Evolutionary conservation across 2,888 invertebrate species (phyloP), one percentile per base, ranked within the genome.

Genomic region (Ariolimax columbianus): DNA sequence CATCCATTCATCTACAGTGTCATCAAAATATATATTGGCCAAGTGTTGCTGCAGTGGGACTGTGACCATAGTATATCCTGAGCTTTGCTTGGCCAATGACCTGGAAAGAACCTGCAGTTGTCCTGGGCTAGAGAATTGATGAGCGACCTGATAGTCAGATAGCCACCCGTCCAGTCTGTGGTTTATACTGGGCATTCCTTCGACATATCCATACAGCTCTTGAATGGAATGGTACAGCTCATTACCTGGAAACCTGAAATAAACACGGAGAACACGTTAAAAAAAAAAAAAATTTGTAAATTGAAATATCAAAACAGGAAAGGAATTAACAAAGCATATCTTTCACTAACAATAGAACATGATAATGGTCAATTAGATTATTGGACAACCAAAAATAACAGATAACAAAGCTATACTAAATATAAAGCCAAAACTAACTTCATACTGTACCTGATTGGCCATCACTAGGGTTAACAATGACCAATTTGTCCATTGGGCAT

Each of bases 241-340:
- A 23, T 93, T 93, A 0, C 95, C 95, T 1, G 94, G 94, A 88
- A 94, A 95, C 14, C 91, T 89, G 85, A 30, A 77, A 51, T 43
- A 83, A 63, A 82, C 33, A 82, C 17, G 26, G 36, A 38, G 6
- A 66, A 70, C 9, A 68, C 9, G 33, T 30, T 33, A 7, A 4
- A 68, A 11, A 11, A 47, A 11, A n/a, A 47, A 47, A 7, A 47
- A 26, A 63, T 26, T 9, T 26, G n/a, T 4, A 63, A 63, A 19
- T 63, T n/a, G 4, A n/a, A 63, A 51, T 14, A 9, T 51, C 9
- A 51, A 51, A 14, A 51, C 19, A 51, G 19, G 11, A 14, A 9
- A 19, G 19, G 19, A 14, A 14, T 14, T 51, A 9, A 14, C 19
- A 51, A 9, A 51, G 9, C 51, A 51, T 51, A 51, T 51, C 51